These are phyloP conservation scores for Protaetia brevitarsis DNA, from an alignment of 1,140 invertebrate genomes.

Conservation along the genomic window DNA sequence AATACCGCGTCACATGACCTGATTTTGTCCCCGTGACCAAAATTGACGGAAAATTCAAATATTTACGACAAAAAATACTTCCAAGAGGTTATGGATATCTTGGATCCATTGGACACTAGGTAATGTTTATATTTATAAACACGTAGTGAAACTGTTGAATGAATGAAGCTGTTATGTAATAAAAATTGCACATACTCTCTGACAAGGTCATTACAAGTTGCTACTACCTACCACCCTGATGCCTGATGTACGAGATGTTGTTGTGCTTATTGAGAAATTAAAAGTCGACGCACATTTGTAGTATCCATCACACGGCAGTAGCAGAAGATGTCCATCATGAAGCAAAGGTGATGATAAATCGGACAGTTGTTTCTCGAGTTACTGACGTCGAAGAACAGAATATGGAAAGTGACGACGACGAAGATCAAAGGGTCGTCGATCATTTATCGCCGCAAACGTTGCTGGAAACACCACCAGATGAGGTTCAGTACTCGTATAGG, in stretches of 20 bases:
- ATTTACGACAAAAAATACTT: conserved; percentile 28
- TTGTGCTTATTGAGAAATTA: too few relatives aligned
- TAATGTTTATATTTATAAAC: conserved; percentile 27
- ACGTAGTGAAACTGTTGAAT: background rate
- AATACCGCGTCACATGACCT: conserved; percentile 48
- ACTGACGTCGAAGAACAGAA: conserved; percentile 38
- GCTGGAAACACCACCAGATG: conserved; percentile 43
- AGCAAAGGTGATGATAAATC: conserved; percentile 41
- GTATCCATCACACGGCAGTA: too few relatives aligned
- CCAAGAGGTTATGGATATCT: conserved; percentile 42
- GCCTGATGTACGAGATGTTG: too few relatives aligned
- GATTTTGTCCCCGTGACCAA: conserved; percentile 50
- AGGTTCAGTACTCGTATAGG: conserved; percentile 45
- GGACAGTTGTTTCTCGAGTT: conserved; percentile 30
- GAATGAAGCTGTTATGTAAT: conserved; percentile 41
- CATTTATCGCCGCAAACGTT: conserved; percentile 47
- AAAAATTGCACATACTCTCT: conserved; percentile 17
- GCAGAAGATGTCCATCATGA: conserved; percentile 42
- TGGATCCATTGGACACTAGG: conserved; percentile 45
- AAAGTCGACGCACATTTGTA: conserved; percentile 28
- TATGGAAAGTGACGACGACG: conserved; percentile 48
- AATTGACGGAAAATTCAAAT: conserved; percentile 50
- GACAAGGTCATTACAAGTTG: conserved; percentile 41
- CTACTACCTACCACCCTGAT: conserved; percentile 5
- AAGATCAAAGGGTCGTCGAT: conserved; percentile 44